Percentiles rank a stretch among this genome's conserved stretches.
phyloP scores from a whole-genome alignment of 2,113 vertebrate genomes.

The crab-eating macaque (Macaca fascicularis) region T2T-MFA8v1.1 NC_088378.1:166810001-166810500 shows the following conservation, averaged over 20 bases:
- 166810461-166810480: not conserved
- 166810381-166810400: rapidly evolving
- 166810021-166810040: too few species aligned
- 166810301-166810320: not conserved
- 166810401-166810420: not conserved
- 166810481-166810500: not conserved
- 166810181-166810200: too few species aligned
- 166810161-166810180: too few species aligned
- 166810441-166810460: not conserved
- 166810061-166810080: too few species aligned
- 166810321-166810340: not conserved
- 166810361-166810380: rapidly evolving
- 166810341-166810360: not conserved
- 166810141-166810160: too few species aligned
- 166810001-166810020: too few species aligned
- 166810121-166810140: too few species aligned
- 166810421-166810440: not conserved
- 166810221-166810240: not conserved
- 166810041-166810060: too few species aligned
- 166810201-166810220: not conserved
- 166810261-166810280: not conserved
- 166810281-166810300: rapidly evolving
- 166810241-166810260: not conserved
- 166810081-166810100: too few species aligned
- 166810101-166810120: too few species aligned